phyloP scores from a whole-genome alignment of 2,888 invertebrate genomes.

The Plebejus argus region DNA sequence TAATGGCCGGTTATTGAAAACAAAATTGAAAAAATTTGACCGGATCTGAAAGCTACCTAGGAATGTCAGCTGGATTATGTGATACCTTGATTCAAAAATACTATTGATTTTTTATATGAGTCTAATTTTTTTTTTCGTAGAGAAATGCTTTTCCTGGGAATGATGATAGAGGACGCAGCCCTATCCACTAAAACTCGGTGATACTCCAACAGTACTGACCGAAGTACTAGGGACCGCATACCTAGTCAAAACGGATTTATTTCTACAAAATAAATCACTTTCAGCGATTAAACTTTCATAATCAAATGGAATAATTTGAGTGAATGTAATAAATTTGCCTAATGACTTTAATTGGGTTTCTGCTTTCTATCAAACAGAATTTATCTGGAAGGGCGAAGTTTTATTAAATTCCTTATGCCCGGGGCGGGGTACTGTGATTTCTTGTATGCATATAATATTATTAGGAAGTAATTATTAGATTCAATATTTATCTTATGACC shows the following conservation, averaged over 20 bases:
- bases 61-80: too few relatives aligned
- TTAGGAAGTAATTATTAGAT: slow-evolving; percentile 49
- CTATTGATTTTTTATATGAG: too few relatives aligned
- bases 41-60: too few relatives aligned
- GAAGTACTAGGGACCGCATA: too few relatives aligned
- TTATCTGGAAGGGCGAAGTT: slow-evolving; percentile 77
- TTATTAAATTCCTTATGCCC: slow-evolving; percentile 76
- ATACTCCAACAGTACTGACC: too few relatives aligned
- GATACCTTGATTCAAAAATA: too few relatives aligned
- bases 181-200: too few relatives aligned
- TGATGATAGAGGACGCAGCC: too few relatives aligned
- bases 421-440: slow-evolving; percentile 65
- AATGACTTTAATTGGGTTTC: slow-evolving; percentile 74
- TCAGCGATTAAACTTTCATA: slow-evolving; percentile 51
- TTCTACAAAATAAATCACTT: slow-evolving; percentile 77
- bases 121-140: too few relatives aligned
- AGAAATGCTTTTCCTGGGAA: too few relatives aligned
- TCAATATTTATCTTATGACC: slow-evolving; percentile 54
- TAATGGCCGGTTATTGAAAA: too few relatives aligned
- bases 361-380: slow-evolving; percentile 69
- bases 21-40: too few relatives aligned
- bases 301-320: slow-evolving; percentile 75
- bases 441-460: slow-evolving; percentile 63
- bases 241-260: slow-evolving; percentile 53
- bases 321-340: slow-evolving; percentile 74